phyloP scores from a whole-genome alignment of 2,888 invertebrate species.

The Eugnorisma glareosa region DNA sequence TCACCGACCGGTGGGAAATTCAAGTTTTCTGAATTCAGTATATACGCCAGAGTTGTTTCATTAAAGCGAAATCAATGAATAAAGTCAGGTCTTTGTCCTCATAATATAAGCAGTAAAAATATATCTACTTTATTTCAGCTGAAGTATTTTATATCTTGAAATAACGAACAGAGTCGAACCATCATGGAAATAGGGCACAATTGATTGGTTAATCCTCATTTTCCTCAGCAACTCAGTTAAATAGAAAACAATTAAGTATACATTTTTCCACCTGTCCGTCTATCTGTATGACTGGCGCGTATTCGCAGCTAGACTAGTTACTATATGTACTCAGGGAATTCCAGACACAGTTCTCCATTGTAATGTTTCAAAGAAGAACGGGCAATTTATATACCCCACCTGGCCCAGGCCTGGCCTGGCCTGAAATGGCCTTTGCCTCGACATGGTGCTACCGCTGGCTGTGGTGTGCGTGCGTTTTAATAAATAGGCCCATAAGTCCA shows the following conservation, averaged over 20 bases:
- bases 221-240: constrained; percentile 5
- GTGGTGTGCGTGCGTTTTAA: not conserved
- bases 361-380: not conserved
- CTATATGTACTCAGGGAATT: not conserved
- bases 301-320: not conserved
- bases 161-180: constrained; percentile 21
- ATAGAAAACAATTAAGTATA: constrained; percentile 16
- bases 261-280: not conserved
- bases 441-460: not conserved
- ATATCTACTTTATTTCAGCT: not conserved
- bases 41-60: not conserved
- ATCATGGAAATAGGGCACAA: constrained; percentile 16
- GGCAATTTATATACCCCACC: no score
- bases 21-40: no score
- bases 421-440: no score
- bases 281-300: not conserved
- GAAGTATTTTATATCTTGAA: constrained; percentile 12
- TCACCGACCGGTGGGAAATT: no score
- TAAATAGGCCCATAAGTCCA: no score
- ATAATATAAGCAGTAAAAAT: constrained; percentile 20
- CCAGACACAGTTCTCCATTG: not conserved
- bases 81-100: constrained; percentile 7
- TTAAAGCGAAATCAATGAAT: not conserved
- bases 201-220: constrained; percentile 21
- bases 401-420: no score